Evolutionary conservation across 2,113 vertebrate genomes (phyloP).

Genomic region (Zootoca vivipara): DNA sequence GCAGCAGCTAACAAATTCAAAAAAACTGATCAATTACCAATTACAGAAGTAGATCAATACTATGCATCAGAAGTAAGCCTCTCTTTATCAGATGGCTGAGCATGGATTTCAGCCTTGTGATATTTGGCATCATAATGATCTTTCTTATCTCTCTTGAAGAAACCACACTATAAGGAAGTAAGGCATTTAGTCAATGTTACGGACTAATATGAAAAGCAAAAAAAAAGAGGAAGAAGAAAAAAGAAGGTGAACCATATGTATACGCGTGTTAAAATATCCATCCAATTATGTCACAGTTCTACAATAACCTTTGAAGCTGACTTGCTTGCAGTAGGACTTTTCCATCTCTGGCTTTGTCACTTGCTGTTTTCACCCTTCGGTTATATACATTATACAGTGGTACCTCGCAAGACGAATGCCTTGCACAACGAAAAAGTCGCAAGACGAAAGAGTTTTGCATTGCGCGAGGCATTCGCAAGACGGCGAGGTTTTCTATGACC

Average conservation of each 20-base stretch:
- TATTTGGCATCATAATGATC: slow-evolving; percentile 93
- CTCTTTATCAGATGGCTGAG: slow-evolving; percentile 99
- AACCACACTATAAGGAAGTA: slow-evolving; percentile 97
- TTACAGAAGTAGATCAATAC: slow-evolving; percentile 85
- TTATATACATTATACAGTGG: background rate
- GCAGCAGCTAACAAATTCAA: slow-evolving; percentile 75
- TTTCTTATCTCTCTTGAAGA: slow-evolving; percentile 99
- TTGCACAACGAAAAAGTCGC: no score
- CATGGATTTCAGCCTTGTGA: slow-evolving; percentile 99
- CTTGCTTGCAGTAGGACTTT: background rate
- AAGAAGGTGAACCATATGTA: slow-evolving; percentile 18
- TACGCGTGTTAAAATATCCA: background rate
- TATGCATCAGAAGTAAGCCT: slow-evolving; percentile 97
- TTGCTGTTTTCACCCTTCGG: background rate
- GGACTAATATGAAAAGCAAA: slow-evolving; percentile 41
- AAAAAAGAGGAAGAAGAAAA: slow-evolving; percentile 24
- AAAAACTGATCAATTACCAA: slow-evolving; percentile 86
- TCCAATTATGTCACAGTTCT: background rate
- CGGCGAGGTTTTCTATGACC: no score
- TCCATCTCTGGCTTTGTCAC: background rate
- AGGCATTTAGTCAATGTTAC: slow-evolving; percentile 81
- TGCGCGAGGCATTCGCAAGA: no score
- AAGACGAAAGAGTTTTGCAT: no score
- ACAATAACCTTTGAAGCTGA: background rate
- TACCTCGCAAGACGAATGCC: no score